Conservation (phyloP, 64 coral and sea anemone genomes). For the Acropora yongei region DNA sequence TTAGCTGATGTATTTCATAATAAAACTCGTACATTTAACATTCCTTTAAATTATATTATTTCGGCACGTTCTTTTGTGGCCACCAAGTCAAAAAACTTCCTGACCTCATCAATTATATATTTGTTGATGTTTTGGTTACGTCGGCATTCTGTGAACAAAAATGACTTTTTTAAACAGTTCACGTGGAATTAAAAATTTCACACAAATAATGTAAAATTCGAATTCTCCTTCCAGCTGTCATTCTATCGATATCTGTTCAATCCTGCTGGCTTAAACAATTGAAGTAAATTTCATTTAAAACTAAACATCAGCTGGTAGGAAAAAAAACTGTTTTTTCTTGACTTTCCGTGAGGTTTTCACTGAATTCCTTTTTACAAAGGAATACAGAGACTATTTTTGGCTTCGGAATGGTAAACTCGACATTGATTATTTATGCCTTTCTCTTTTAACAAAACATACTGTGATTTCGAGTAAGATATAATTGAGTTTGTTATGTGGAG, state of each 20-base stretch:
- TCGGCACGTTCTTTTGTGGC: not conserved
- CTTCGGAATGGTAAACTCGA: not conserved
- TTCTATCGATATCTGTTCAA: no score
- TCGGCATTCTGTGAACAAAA: not conserved
- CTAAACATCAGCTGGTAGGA: no score
- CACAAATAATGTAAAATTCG: no score
- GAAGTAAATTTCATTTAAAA: no score
- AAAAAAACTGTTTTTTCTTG: no score
- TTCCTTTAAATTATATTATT: not conserved
- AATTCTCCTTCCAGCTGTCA: not conserved
- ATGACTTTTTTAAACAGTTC: not conserved
- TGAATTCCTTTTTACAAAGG: no score
- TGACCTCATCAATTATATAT: constrained; percentile 7
- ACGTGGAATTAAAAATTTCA: not conserved
- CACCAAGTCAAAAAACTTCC: not conserved
- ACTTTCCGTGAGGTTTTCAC: no score
- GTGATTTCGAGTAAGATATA: no score
- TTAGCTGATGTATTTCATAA: not conserved
- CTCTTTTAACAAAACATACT: not conserved
- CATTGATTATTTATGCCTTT: no score
- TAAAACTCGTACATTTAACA: not conserved
- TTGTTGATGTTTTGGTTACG: not conserved
- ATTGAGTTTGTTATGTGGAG: no score
- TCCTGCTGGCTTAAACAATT: no score
- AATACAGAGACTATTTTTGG: not conserved